Conservation (phyloP, 2,113 vertebrate species). For the Calypte anna region DNA sequence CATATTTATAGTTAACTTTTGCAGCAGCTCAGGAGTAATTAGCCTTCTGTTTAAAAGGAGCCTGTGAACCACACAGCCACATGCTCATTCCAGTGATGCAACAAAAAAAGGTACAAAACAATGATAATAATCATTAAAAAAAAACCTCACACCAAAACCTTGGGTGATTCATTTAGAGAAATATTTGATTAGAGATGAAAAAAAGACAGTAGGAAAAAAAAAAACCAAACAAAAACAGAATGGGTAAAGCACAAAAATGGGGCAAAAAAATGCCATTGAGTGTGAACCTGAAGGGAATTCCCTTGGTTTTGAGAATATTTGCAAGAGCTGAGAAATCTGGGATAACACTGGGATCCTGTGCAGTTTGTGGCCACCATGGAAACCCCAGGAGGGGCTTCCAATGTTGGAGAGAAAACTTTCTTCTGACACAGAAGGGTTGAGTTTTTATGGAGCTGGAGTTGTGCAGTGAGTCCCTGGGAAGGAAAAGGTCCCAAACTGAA, state of each 20-base stretch:
- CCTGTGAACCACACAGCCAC: slow-evolving; percentile 26
- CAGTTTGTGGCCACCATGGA: neutral
- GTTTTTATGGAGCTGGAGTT: neutral
- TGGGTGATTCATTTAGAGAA: neutral
- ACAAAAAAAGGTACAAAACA: neutral
- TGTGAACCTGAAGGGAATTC: neutral
- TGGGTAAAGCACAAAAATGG: neutral
- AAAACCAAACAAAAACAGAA: neutral
- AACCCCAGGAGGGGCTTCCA: neutral
- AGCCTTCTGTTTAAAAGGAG: slow-evolving; percentile 48
- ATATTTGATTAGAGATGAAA: neutral
- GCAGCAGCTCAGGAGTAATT: slow-evolving; percentile 50
- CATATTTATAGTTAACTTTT: slow-evolving; percentile 71
- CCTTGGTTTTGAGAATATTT: neutral
- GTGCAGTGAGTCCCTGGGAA: neutral
- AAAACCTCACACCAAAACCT: neutral
- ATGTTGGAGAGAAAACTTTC: neutral
- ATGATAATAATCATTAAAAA: neutral
- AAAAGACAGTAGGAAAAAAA: neutral
- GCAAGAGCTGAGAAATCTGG: neutral
- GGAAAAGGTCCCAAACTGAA: neutral
- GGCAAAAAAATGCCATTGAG: neutral
- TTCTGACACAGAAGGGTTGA: neutral
- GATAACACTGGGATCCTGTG: neutral
- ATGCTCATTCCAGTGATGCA: neutral